Conservation (phyloP, 2,888 invertebrate species). For the Acronicta alni region DNA sequence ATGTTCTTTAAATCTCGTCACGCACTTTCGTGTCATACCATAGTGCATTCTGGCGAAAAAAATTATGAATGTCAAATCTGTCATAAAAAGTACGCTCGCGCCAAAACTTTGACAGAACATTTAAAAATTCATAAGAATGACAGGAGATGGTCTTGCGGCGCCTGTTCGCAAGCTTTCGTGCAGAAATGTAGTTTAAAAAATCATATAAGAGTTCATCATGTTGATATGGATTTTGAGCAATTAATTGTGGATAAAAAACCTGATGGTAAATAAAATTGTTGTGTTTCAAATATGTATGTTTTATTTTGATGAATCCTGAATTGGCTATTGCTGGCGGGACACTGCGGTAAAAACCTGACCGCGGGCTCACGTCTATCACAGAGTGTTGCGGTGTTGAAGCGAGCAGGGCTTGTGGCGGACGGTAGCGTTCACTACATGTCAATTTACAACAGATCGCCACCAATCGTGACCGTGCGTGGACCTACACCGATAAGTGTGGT, state of each 20-base stretch:
- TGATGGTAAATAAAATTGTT: conserved; percentile 40
- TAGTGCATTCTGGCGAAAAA: conserved; percentile 62
- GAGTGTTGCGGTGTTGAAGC: no score
- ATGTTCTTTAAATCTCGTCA: conserved; percentile 41
- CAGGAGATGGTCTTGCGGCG: conserved; percentile 58
- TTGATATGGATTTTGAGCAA: conserved; percentile 30
- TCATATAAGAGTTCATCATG: conserved; percentile 58
- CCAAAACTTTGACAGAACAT: conserved; percentile 62
- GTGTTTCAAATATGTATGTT: background rate
- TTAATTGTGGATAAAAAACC: conserved; percentile 48
- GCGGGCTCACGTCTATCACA: no score
- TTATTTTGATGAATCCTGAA: background rate
- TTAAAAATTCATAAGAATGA: conserved; percentile 66
- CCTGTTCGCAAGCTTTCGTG: conserved; percentile 64
- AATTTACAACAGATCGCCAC: no score
- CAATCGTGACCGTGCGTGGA: no score
- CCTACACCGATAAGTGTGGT: no score
- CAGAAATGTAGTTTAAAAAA: conserved; percentile 68
- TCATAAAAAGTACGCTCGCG: conserved; percentile 65
- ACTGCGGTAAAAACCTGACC: no score
- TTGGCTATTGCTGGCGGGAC: no score
- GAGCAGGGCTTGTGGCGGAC: no score
- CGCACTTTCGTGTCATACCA: conserved; percentile 24
- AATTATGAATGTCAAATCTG: conserved; percentile 78
- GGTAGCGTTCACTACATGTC: no score